phyloP scores from a whole-genome alignment of 2,113 vertebrate genomes.

The Hemiprocne comata region DNA sequence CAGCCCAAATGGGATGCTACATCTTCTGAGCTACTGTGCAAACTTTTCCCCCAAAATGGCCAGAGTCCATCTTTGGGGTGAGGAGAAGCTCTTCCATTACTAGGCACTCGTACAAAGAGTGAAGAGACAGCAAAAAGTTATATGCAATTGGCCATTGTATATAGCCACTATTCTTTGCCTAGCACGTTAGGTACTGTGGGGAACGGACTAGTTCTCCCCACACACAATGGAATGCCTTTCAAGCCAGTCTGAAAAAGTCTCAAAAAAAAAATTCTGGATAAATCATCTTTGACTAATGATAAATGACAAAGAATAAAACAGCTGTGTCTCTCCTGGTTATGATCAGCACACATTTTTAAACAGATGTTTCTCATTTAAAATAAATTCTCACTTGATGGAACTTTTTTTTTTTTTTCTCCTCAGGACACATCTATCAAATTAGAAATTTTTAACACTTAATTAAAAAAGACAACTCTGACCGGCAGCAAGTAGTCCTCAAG shows the following conservation, averaged over 20 bases:
- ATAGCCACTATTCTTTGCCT: neutral
- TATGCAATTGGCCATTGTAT: neutral
- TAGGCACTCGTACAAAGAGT: neutral
- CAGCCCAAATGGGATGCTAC: neutral
- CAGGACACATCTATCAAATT: neutral
- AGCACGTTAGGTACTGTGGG: neutral
- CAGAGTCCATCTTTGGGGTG: neutral
- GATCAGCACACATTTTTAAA: conserved; percentile 59
- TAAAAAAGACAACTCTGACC: neutral
- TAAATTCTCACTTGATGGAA: conserved; percentile 25
- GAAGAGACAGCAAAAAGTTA: neutral
- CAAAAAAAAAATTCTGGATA: neutral
- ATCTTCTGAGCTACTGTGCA: neutral
- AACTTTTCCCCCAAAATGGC: neutral
- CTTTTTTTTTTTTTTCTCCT: neutral
- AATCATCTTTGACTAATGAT: conserved; percentile 37
- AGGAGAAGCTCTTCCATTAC: neutral
- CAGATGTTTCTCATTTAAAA: conserved; percentile 63
- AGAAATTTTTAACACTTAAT: conserved; percentile 3
- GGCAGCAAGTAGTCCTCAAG: neutral
- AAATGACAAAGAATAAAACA: conserved; percentile 59
- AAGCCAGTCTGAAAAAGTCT: conserved; percentile 1
- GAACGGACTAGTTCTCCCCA: no score
- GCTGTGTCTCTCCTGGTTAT: conserved; percentile 51
- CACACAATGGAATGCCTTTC: no score